Percentiles rank a stretch among this genome's conserved stretches.
Evolutionary conservation across 1,140 invertebrate species (phyloP).

Genomic region (Rhopalosiphum maidis): DNA sequence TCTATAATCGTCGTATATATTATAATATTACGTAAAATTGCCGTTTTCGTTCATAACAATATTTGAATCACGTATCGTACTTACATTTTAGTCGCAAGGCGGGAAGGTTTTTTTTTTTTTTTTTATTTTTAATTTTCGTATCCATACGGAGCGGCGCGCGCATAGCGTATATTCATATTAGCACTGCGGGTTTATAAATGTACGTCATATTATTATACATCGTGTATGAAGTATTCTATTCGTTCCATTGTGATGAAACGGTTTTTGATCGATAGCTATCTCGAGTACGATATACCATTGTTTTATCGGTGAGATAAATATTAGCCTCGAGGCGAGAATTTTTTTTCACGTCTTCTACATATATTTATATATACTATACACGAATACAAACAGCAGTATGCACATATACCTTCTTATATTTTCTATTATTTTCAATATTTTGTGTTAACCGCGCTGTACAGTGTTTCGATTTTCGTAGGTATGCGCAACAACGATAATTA

Average conservation of each 20-base stretch:
- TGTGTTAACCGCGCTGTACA: neutral
- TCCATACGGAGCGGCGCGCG: neutral
- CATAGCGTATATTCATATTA: neutral
- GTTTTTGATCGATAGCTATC: slow-evolving; percentile 25
- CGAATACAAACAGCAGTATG: neutral
- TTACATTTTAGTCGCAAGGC: neutral
- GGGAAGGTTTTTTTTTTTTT: neutral
- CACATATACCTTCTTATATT: neutral
- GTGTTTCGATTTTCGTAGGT: neutral
- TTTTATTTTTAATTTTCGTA: neutral
- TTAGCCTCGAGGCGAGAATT: neutral
- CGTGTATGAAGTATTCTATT: neutral
- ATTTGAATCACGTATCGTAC: neutral
- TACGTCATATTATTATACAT: neutral
- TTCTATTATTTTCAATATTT: neutral
- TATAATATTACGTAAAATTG: neutral
- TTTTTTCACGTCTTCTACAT: neutral
- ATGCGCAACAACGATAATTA: neutral
- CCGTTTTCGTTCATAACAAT: neutral
- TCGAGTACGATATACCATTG: neutral
- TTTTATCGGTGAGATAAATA: slow-evolving; percentile 23
- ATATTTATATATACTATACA: neutral
- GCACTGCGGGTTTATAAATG: neutral
- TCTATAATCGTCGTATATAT: neutral
- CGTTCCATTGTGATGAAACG: slow-evolving; percentile 21